phyloP scores from a whole-genome alignment of 1,140 invertebrate genomes.

The Fopius arisanus region DNA sequence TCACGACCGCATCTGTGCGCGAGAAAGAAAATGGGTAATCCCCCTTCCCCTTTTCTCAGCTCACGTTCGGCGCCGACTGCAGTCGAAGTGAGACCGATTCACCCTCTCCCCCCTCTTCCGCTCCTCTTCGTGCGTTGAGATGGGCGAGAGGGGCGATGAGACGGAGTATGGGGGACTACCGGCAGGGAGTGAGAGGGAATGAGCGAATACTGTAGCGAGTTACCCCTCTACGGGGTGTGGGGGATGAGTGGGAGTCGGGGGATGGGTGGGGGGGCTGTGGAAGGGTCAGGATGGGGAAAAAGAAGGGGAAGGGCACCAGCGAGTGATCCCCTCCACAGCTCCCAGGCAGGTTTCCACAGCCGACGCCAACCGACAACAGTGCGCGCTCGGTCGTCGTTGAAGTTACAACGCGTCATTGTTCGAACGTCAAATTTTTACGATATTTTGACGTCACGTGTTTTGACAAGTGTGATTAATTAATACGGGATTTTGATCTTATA shows the following conservation, averaged over 20 bases:
- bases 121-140: too few species aligned
- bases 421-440: background rate
- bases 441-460: background rate
- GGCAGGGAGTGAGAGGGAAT: conserved; percentile 8
- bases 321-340: background rate
- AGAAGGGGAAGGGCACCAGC: too few species aligned
- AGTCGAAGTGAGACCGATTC: background rate
- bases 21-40: background rate
- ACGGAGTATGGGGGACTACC: background rate
- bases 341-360: background rate
- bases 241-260: too few species aligned
- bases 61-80: too few species aligned
- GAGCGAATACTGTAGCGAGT: conserved; percentile 29
- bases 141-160: background rate
- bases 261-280: too few species aligned
- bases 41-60: too few species aligned
- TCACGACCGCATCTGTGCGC: background rate
- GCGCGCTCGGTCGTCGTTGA: conserved; percentile 37
- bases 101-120: too few species aligned
- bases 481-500: background rate
- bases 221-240: background rate
- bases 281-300: too few species aligned
- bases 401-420: conserved; percentile 23
- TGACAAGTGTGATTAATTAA: conserved; percentile 28
- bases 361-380: conserved; percentile 40